Percentiles rank a stretch among this genome's conserved stretches.
Evolutionary conservation across 2,797 vertebrate genomes (phyloP).

Genomic region (Ctenopoma kingsleyae): DNA sequence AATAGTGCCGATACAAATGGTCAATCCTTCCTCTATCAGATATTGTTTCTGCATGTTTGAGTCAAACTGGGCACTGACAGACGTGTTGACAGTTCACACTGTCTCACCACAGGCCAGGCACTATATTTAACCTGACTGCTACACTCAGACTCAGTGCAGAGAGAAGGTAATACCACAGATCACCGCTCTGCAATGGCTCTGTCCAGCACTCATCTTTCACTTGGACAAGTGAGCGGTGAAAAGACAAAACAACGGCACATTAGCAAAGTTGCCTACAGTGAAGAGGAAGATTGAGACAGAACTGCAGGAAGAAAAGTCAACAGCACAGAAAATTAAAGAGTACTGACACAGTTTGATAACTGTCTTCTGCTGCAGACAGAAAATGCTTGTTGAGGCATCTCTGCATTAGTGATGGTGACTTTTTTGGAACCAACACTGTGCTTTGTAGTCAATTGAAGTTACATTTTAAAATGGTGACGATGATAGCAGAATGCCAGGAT

Average conservation of each 20-base stretch:
- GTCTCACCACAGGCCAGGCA: conserved; percentile 10
- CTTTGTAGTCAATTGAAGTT: too few relatives aligned
- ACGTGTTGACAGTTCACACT: neutral
- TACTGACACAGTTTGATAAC: neutral
- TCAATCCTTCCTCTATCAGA: conserved; percentile 44
- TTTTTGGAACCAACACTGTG: too few relatives aligned
- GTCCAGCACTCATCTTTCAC: conserved; percentile 27
- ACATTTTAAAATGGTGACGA: too few relatives aligned
- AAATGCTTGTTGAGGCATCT: neutral
- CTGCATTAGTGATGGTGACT: neutral
- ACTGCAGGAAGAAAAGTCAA: neutral
- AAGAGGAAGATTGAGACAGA: neutral
- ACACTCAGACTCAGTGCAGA: neutral
- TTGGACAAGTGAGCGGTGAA: neutral
- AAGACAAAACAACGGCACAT: too few relatives aligned
- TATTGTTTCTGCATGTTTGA: neutral
- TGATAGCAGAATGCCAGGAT: too few relatives aligned
- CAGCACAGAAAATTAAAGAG: neutral
- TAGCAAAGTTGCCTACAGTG: neutral
- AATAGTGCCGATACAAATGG: conserved; percentile 36
- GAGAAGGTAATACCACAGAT: conserved; percentile 23
- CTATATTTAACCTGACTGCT: conserved; percentile 32
- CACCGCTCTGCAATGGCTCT: neutral
- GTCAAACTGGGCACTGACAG: too few relatives aligned
- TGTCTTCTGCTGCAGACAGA: too few relatives aligned